Base-by-base conservation (phyloP, 2,113 vertebrate genomes). In the Cyprinodon variegatus region DNA sequence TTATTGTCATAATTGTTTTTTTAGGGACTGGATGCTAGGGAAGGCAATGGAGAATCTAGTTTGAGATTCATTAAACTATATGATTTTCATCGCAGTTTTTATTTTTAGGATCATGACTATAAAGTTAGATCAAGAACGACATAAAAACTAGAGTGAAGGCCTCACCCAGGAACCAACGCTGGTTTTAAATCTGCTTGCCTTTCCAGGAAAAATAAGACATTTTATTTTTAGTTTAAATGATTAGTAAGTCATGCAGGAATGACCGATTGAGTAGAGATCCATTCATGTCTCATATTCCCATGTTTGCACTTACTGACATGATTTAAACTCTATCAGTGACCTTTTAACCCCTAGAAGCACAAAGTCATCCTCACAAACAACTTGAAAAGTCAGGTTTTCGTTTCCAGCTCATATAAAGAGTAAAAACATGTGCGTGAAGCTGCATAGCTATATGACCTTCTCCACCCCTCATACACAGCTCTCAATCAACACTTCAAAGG, bases 401-500 rank as follows among this genome's bases (percentile, higher is more conserved):
- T 68, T 61, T 39, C 4, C 37, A 37, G 45, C 57, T n/a, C 67
- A 75, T 38, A n/a, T 29, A 67, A 48, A 80, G 65, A 37, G 13
- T 60, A 11, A 40, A 72, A 60, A 65, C 29, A 71, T 40, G 69
- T 65, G 57, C 69, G 29, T 37, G 5, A 4, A 15, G 11, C 37
- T 62, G 59, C 15, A 7, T 29, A 59, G 8, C 66, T 37, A 20
- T 36, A 67, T 46, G 79, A 70, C 59, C 75, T 67, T 74, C 72
- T 3, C 36, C 45, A 48, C n/a, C 71, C 7, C 69, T 70, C 76
- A 61, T 79, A 76, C 87, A 74, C 40, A 61, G 65, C 2, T 66
- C 65, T 81, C 81, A 81, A 68, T 60, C 78, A 80, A 45, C 79
- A 79, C 84, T 85, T 91, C 88, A 89, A 87, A 89, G 81, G 77